Evolutionary conservation across 2,888 invertebrate genomes (phyloP).

Genomic region (Cerastis rubricosa): DNA sequence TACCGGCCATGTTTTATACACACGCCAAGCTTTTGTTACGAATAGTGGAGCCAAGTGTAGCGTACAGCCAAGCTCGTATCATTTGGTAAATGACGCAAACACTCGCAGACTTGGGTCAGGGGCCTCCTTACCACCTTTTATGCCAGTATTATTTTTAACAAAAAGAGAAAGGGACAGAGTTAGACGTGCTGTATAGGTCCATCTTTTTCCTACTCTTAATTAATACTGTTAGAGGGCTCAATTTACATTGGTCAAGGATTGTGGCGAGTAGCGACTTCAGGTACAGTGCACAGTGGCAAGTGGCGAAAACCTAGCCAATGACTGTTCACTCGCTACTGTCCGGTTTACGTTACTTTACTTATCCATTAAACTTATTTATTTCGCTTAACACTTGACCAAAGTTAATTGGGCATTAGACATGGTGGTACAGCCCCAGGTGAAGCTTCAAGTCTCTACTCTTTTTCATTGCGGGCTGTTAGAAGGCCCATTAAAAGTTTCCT

Average conservation of each 20-base stretch:
- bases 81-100: conserved; percentile 49
- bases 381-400: background rate
- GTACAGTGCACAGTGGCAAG: background rate
- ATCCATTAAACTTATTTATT: background rate
- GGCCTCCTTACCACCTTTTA: background rate
- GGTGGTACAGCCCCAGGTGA: background rate
- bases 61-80: conserved; percentile 19
- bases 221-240: background rate
- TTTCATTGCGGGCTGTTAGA: conserved; percentile 51
- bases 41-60: conserved; percentile 31
- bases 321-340: background rate
- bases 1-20: conserved; percentile 40
- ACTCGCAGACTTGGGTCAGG: conserved; percentile 22
- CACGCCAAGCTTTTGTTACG: conserved; percentile 41
- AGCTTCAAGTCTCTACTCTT: conserved; percentile 24
- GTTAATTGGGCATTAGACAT: no score
- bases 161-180: background rate
- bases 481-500: conserved; percentile 79
- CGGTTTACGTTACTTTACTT: background rate
- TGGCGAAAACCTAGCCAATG: background rate
- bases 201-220: background rate
- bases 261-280: background rate
- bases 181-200: background rate
- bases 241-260: background rate
- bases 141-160: background rate